These are phyloP conservation scores for Mesembrinibis cayennensis DNA, from an alignment of 2,113 vertebrate species.

Conservation along the genomic window DNA sequence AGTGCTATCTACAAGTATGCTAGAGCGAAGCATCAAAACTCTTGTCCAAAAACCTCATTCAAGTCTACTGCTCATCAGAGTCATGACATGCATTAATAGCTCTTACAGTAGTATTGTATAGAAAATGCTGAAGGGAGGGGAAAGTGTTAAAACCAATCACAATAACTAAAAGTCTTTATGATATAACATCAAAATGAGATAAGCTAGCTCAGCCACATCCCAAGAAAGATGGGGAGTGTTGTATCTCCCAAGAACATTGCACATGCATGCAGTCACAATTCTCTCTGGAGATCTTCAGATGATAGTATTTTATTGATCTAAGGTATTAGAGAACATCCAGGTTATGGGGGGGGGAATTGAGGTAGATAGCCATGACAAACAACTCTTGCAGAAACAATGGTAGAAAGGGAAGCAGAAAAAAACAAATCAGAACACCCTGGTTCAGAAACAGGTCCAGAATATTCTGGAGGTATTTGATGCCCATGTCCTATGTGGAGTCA, in stretches of 20 bases:
- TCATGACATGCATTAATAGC: background rate
- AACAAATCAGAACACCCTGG: background rate
- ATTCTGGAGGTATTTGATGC: background rate
- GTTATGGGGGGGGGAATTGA: background rate
- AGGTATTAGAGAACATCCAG: background rate
- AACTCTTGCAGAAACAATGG: background rate
- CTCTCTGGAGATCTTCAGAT: background rate
- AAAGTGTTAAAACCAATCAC: background rate
- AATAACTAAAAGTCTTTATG: background rate
- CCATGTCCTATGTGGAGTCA: accelerated
- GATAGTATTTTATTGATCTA: background rate
- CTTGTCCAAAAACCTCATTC: background rate
- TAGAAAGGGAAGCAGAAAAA: background rate
- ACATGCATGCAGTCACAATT: background rate
- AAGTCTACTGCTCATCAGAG: background rate
- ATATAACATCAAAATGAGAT: background rate
- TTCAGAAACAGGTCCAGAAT: background rate
- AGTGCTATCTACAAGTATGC: background rate
- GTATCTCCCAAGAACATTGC: background rate
- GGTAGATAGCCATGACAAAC: background rate
- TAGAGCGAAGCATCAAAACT: background rate
- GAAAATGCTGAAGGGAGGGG: background rate
- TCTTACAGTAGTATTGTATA: background rate
- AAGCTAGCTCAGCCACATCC: background rate
- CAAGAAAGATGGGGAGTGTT: background rate